Evolutionary conservation across 2,113 vertebrate genomes (phyloP).

Genomic region (Boleophthalmus pectinirostris): DNA sequence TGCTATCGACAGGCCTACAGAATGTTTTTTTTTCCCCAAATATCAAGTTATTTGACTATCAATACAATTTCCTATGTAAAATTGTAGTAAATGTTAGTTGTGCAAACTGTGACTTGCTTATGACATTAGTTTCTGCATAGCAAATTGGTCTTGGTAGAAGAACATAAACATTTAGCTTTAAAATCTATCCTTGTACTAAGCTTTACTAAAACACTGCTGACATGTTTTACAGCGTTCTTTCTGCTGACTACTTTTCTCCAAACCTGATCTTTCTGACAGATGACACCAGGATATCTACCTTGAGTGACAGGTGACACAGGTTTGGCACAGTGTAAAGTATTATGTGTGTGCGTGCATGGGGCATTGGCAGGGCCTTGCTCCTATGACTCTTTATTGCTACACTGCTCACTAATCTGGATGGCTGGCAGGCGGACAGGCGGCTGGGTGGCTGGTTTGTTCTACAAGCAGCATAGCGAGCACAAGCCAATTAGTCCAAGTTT

Average conservation of each 20-base stretch:
- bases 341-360: constrained; percentile 17
- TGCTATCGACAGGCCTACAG: neutral
- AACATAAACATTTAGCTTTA: neutral
- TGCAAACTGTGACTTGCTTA: too few species aligned
- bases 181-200: neutral
- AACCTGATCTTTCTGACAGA: constrained; percentile 14
- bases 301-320: constrained; percentile 48
- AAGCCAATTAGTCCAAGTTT: constrained; percentile 64
- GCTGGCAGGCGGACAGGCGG: constrained; percentile 61
- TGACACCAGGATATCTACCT: constrained; percentile 19
- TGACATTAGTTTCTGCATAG: too few species aligned
- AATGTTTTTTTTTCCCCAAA: neutral
- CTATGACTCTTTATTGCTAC: constrained; percentile 68
- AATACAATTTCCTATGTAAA: too few species aligned
- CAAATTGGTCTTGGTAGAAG: neutral
- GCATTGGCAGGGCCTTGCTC: constrained; percentile 32
- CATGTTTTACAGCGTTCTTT: neutral
- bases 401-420: constrained; percentile 65
- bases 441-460: constrained; percentile 48
- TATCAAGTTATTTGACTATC: too few species aligned
- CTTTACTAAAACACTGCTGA: neutral
- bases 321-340: constrained; percentile 20
- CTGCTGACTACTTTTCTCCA: constrained; percentile 10
- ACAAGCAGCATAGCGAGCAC: constrained; percentile 35
- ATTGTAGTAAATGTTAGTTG: too few species aligned